These are phyloP conservation scores for Premnoplex brunnescens DNA, from an alignment of 2,797 vertebrate genomes.

Conservation along the genomic window DNA sequence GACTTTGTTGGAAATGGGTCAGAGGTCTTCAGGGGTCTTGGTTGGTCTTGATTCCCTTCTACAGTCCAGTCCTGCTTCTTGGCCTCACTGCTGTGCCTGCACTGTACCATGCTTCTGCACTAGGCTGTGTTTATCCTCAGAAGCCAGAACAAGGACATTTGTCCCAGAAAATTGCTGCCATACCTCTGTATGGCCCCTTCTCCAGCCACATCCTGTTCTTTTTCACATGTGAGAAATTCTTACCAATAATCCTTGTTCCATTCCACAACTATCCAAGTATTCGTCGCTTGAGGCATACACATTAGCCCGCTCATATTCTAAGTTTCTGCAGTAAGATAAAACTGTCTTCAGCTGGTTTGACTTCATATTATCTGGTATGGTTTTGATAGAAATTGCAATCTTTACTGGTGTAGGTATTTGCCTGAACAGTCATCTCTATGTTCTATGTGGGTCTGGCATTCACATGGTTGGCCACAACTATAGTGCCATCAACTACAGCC, in stretches of 20 bases:
- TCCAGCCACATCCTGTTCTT: neutral
- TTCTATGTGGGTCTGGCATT: neutral
- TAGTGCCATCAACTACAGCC: neutral
- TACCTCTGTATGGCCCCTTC: neutral
- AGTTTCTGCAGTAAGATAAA: neutral
- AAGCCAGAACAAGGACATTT: neutral
- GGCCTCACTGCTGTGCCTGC: neutral
- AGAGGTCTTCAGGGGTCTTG: neutral
- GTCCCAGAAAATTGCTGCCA: neutral
- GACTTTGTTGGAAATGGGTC: neutral
- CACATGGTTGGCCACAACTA: accelerated
- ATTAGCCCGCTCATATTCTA: accelerated
- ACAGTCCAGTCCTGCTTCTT: neutral
- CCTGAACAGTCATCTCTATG: neutral
- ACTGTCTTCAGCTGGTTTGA: neutral
- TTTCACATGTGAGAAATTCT: neutral
- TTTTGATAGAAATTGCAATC: neutral
- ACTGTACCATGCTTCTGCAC: too few species aligned
- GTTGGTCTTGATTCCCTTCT: neutral
- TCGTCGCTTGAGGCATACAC: neutral
- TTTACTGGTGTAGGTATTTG: neutral
- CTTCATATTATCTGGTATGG: neutral
- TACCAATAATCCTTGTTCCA: neutral
- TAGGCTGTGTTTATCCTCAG: neutral
- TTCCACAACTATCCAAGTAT: neutral